These are phyloP conservation scores for Parazoanthus atlanticus DNA, from an alignment of 92 coral and sea anemone species.

Conservation along the genomic window DNA sequence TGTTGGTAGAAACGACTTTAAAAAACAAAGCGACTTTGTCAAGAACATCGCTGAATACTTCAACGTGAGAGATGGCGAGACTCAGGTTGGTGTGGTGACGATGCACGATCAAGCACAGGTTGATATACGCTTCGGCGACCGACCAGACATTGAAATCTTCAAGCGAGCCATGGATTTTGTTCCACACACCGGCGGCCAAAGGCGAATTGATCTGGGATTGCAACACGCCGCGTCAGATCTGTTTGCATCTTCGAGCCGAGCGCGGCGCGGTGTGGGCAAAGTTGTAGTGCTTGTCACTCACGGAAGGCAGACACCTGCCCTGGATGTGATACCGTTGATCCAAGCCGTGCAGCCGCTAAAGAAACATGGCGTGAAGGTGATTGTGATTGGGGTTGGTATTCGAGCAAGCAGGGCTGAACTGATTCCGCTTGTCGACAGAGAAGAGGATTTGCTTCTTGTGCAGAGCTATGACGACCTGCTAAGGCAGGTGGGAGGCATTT, in stretches of 20 bases:
- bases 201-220: constrained; percentile 37
- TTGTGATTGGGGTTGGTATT: constrained; percentile 31
- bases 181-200: constrained; percentile 31
- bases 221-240: constrained; percentile 18
- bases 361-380: constrained; percentile 8
- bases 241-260: background rate
- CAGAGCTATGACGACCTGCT: constrained; percentile 30
- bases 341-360: constrained; percentile 25
- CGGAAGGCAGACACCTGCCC: constrained; percentile 30
- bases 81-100: constrained; percentile 19
- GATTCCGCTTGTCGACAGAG: constrained; percentile 5
- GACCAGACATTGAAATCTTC: constrained; percentile 26
- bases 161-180: constrained; percentile 31
- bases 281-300: constrained; percentile 5
- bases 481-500: constrained; percentile 28
- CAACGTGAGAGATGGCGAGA: constrained; percentile 10
- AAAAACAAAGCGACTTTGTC: constrained; percentile 29
- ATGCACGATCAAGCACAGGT: constrained; percentile 32
- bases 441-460: constrained; percentile 18
- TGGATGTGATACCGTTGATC: background rate
- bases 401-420: constrained; percentile 22
- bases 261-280: background rate
- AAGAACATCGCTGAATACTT: constrained; percentile 37
- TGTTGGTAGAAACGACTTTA: constrained; percentile 23
- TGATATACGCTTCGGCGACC: constrained; percentile 32